Conservation (phyloP, 1,140 invertebrate species). For the Cotesia vestalis region DNA sequence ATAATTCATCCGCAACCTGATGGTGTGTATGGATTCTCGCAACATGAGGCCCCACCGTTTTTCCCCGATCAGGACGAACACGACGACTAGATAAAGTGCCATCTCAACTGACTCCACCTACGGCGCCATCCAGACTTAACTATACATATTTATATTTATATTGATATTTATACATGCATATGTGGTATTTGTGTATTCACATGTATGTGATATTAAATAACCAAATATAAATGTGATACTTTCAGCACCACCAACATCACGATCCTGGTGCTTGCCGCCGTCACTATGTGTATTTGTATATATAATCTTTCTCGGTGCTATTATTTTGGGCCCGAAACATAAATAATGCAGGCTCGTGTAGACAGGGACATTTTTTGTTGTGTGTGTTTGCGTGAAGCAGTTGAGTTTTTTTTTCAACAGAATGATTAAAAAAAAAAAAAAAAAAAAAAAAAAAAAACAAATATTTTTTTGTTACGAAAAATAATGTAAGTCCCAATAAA, state of each 20-base stretch:
- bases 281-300: slow-evolving; percentile 7
- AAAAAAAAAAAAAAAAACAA: neutral
- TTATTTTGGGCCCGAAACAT: slow-evolving; percentile 38
- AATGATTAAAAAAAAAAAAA: neutral
- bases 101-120: slow-evolving; percentile 45
- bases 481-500: neutral
- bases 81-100: slow-evolving; percentile 46
- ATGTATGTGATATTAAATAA: neutral
- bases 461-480: neutral
- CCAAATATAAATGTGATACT: slow-evolving; percentile 47
- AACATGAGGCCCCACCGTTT: slow-evolving; percentile 19
- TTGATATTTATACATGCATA: too few relatives aligned
- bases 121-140: slow-evolving; percentile 35
- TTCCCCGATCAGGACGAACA: slow-evolving; percentile 31
- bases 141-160: too few relatives aligned
- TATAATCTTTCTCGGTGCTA: too few relatives aligned
- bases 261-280: slow-evolving; percentile 30
- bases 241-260: slow-evolving; percentile 53
- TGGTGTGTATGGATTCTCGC: slow-evolving; percentile 24
- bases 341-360: slow-evolving; percentile 54
- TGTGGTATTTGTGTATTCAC: too few relatives aligned
- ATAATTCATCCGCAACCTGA: slow-evolving; percentile 31
- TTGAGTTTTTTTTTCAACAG: slow-evolving; percentile 29
- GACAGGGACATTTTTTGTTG: slow-evolving; percentile 31
- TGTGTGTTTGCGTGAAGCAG: slow-evolving; percentile 38